Evolutionary conservation across 2,888 invertebrate genomes (phyloP).

Genomic region (Drosophila quasianomalipes): DNA sequence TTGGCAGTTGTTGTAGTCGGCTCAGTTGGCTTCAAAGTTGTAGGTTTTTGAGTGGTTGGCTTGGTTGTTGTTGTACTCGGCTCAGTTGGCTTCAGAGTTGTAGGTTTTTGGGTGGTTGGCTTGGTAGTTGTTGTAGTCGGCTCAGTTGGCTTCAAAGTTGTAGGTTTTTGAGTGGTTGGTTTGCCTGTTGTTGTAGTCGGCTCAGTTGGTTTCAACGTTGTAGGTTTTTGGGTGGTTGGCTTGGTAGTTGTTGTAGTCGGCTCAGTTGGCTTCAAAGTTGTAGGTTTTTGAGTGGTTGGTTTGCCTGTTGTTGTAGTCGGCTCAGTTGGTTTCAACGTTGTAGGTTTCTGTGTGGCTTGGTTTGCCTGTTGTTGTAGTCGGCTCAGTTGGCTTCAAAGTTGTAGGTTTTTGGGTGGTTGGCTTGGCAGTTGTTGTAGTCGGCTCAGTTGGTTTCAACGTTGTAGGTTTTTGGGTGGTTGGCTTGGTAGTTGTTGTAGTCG

Average conservation of each 20-base stretch:
- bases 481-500: not conserved
- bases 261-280: not conserved
- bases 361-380: not conserved
- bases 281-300: not conserved
- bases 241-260: not conserved
- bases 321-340: not conserved
- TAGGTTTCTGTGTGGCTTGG: rapidly evolving
- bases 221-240: rapidly evolving
- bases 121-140: not conserved
- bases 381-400: not conserved
- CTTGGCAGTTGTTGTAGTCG: too few relatives aligned
- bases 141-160: not conserved
- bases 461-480: not conserved
- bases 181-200: not conserved
- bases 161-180: rapidly evolving
- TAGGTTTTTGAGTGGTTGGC: rapidly evolving
- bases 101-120: not conserved
- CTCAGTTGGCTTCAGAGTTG: too few relatives aligned
- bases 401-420: not conserved
- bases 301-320: not conserved
- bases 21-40: too few relatives aligned
- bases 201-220: not conserved
- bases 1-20: too few relatives aligned
- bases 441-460: too few relatives aligned
- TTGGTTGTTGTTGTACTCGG: too few relatives aligned